These are phyloP conservation scores for Styela plicata DNA, from an alignment of 23 tunicate genomes.

Conservation along the genomic window DNA sequence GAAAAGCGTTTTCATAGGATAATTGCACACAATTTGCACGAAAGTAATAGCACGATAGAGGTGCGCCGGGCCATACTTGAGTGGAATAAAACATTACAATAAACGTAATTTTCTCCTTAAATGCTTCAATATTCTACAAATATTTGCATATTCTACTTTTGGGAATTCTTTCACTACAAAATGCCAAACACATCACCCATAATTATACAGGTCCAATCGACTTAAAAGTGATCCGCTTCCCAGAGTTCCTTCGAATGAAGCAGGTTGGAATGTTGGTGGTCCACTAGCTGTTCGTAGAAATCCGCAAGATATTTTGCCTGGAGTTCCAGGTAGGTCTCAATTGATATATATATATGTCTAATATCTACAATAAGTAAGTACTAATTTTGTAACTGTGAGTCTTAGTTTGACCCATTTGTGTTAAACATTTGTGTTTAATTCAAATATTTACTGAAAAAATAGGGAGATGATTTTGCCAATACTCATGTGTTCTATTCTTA, in stretches of 20 bases:
- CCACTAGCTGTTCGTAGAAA: conserved; percentile 55
- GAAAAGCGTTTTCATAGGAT: too few relatives aligned
- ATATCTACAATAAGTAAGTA: neutral
- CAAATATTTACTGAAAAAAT: neutral
- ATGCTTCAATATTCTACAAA: too few relatives aligned
- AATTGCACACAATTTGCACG: too few relatives aligned
- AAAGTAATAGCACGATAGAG: too few relatives aligned
- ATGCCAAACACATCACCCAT: too few relatives aligned
- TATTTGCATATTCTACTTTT: too few relatives aligned
- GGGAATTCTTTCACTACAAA: too few relatives aligned
- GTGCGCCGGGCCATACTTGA: too few relatives aligned
- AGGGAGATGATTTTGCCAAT: neutral
- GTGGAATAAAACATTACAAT: too few relatives aligned
- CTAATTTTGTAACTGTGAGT: neutral
- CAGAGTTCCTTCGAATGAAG: conserved; percentile 32
- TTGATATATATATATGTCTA: neutral
- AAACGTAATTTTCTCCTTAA: too few relatives aligned
- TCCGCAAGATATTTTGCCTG: conserved; percentile 69
- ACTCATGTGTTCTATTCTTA: neutral
- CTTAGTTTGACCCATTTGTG: neutral
- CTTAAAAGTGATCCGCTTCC: conserved; percentile 72
- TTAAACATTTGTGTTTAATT: neutral
- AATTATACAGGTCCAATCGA: conserved; percentile 4
- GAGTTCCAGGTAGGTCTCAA: conserved; percentile 44
- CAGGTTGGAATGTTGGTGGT: conserved; percentile 33